Evolutionary conservation across 2,797 vertebrate genomes (phyloP).

Genomic region (Muscicapa striata): DNA sequence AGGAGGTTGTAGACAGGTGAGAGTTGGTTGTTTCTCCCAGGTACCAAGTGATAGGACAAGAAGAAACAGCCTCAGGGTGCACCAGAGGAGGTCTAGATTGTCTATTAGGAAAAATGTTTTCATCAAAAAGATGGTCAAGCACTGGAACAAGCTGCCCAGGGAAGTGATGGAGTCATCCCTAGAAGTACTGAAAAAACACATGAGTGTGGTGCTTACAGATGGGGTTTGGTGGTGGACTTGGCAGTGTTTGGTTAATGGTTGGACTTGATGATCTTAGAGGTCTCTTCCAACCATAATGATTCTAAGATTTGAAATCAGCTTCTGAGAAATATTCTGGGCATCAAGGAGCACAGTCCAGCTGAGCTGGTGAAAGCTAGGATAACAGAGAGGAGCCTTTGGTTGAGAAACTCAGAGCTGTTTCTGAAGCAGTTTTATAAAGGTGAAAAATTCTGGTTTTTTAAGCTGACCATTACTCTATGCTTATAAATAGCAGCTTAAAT

Average conservation of each 20-base stretch:
- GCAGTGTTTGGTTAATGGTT: background rate
- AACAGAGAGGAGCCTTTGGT: background rate
- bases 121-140: background rate
- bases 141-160: background rate
- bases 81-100: background rate
- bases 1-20: background rate
- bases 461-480: background rate
- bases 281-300: background rate
- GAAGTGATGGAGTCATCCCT: background rate
- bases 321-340: background rate
- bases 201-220: background rate
- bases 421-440: background rate
- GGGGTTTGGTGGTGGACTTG: background rate
- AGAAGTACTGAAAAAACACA: accelerated
- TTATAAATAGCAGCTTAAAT: background rate
- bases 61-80: background rate
- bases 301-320: background rate
- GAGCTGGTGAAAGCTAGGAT: background rate
- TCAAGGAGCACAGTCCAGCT: background rate
- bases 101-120: background rate
- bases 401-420: background rate
- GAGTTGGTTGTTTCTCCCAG: background rate
- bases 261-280: background rate
- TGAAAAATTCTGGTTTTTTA: background rate
- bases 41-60: background rate